Evolutionary conservation across 2,888 invertebrate species (phyloP), one percentile per base, ranked within the genome.

Genomic region (Cistogaster globosa): DNA sequence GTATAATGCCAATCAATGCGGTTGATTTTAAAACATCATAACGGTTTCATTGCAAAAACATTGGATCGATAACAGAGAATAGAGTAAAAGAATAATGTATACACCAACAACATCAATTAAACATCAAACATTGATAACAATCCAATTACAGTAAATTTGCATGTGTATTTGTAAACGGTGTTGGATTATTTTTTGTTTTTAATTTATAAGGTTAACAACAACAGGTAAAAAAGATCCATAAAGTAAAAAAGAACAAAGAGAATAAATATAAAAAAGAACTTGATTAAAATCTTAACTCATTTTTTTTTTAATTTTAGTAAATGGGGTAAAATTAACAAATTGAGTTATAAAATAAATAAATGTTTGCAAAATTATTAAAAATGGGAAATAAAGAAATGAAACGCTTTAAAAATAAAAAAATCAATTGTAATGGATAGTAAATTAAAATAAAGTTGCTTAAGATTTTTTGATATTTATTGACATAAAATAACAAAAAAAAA

Each of bases 91-190:
- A 80, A 60, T 79, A 74, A 51, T 65, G 83, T 75, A 82, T 78
- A 84, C 80, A 86, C 68, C 84, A 87, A 84, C 83, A 87, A 76
- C 84, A 86, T 72, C 78, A 84, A 80, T 83, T 85, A 71, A 71
- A 71, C 83, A 83, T 87, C 75, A 86, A 87, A 87, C 84, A 87
- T 86, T 86, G 84, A 86, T 67, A 78, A 85, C 1, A 75, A 79
- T 75, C 85, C 85, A 85, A 85, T 82, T 78, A 85, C 82, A 75
- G 74, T 78, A 78, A 69, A 62, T 79, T 74, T 82, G 58, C 58
- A 48, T 65, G 71, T 55, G 55, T 51, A 71, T 71, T 51, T 62
- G 69, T 65, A 57, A 69, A 36, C 16, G 62, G 62, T 45, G 42
- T 62, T 38, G 36, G 71, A 53, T 57, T 71, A 18, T 71, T 60